Base-by-base conservation (phyloP, 2,888 invertebrate genomes). In the Elysia crispata region DNA sequence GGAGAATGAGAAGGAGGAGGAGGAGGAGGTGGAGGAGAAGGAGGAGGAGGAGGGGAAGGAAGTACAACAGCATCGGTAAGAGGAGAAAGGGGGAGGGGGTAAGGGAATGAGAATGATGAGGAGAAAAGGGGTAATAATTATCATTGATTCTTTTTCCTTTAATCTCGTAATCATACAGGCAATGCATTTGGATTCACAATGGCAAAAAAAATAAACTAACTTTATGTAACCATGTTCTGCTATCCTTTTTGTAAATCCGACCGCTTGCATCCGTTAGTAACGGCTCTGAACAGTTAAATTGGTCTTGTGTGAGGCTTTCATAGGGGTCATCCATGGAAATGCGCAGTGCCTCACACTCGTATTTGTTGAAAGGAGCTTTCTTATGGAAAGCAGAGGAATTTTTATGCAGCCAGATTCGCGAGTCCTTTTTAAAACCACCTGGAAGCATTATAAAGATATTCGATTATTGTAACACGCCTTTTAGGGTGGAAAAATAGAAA, bases 371-470 rank as follows among this genome's bases (percentile, higher is more conserved):
- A 33, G 67, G n/a, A 23, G 77, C 60, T 25, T 74, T 73, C 74
- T 79, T 79, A 15, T 54, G 64, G 64, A 62, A 66, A 31, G 75
- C 62, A 66, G 77, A 54, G 62, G 82, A 50, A 49, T 82, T 80
- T 33, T 80, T 82, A 76, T 81, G 81, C 6, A 82, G 79, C 82
- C 82, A 82, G 33, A 79, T 66, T 28, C 82, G 49, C 15, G 82
- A 82, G 31, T 82, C 82, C 30, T 82, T 82, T 33, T 82, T 82
- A 62, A 81, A 82, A 23, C 82, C 82, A 54, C 79, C 79, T 13
- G 82, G 82, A 33, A 82, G 82, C 82, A 82, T 82, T 73, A 13
- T 41, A 18, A 54, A 20, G 20, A 54, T 13, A 15, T 60, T 20
- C 15, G 5, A 23, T 60, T 5, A 3, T 3, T 60, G 5, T 60